These are phyloP conservation scores for Cyclopterus lumpus DNA, from an alignment of 2,797 vertebrate genomes.

Conservation along the genomic window DNA sequence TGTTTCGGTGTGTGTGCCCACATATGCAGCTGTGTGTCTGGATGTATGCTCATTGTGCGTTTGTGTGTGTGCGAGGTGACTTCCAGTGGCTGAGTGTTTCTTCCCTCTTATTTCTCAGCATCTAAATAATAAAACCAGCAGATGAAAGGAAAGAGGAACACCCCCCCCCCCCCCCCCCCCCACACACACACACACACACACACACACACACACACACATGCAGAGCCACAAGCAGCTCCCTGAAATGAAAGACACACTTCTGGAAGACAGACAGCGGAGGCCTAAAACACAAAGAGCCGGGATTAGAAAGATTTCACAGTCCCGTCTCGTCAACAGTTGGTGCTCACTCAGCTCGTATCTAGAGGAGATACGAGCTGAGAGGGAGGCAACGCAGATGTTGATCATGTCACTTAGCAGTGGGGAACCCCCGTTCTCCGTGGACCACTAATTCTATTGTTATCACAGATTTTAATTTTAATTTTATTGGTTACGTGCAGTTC, in stretches of 20 bases:
- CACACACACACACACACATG: conserved; percentile 21
- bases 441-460: no score
- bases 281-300: conserved; percentile 46
- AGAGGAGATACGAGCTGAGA: no score
- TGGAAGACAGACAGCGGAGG: conserved; percentile 52
- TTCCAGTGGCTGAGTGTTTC: conserved; percentile 55
- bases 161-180: no score
- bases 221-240: conserved; percentile 44
- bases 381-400: no score
- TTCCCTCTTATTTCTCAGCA: conserved; percentile 18
- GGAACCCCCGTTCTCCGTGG: no score
- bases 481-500: no score
- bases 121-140: conserved; percentile 68
- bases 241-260: conserved; percentile 61
- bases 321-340: neutral
- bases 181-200: no score
- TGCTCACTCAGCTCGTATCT: no score
- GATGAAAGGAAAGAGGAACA: conserved; percentile 47
- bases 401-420: no score
- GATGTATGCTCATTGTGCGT: neutral
- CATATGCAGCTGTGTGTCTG: no score
- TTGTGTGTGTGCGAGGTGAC: conserved; percentile 19
- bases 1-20: conserved; percentile 14
- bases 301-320: conserved; percentile 46
- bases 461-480: no score